Evolutionary conservation across 2,113 vertebrate genomes (phyloP).

Genomic region (Gasterosteus nipponicus): DNA sequence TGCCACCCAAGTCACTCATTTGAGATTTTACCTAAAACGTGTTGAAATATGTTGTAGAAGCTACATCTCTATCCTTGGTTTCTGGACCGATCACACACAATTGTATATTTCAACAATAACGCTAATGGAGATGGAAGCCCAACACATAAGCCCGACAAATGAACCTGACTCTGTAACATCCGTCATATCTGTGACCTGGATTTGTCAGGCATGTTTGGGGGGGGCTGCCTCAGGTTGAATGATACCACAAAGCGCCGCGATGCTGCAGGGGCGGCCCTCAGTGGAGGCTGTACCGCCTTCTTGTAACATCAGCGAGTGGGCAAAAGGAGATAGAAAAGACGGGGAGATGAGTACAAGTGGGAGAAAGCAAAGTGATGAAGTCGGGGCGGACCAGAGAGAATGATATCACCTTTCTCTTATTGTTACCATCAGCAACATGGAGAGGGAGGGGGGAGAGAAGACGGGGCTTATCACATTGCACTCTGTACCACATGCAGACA

Average conservation of each 20-base stretch:
- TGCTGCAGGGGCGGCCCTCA: slow-evolving; percentile 57
- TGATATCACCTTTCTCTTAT: slow-evolving; percentile 47
- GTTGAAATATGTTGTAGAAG: slow-evolving; percentile 3
- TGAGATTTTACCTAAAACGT: not conserved
- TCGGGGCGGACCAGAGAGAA: slow-evolving; percentile 12
- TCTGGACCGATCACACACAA: slow-evolving; percentile 1
- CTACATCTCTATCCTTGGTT: not conserved
- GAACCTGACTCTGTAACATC: slow-evolving; percentile 48
- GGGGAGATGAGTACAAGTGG: not conserved
- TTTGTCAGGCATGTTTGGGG: slow-evolving; percentile 42
- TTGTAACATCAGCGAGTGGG: slow-evolving; percentile 45
- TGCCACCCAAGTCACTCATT: not conserved
- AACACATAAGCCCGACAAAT: slow-evolving; percentile 29
- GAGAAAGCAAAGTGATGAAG: slow-evolving; percentile 29
- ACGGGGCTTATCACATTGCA: slow-evolving; percentile 57
- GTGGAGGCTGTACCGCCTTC: slow-evolving; percentile 34
- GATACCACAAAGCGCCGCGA: slow-evolving; percentile 42
- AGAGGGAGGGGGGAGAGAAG: slow-evolving; percentile 4
- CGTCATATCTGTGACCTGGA: slow-evolving; percentile 57
- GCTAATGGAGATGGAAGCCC: slow-evolving; percentile 32
- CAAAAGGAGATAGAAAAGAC: not conserved
- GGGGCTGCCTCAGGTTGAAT: slow-evolving; percentile 42
- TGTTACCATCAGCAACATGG: slow-evolving; percentile 50
- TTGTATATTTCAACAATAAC: slow-evolving; percentile 11
- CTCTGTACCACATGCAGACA: slow-evolving; percentile 36